Evolutionary conservation across 1,140 invertebrate species (phyloP).

Genomic region (Macrotrachela quadricornifera): DNA sequence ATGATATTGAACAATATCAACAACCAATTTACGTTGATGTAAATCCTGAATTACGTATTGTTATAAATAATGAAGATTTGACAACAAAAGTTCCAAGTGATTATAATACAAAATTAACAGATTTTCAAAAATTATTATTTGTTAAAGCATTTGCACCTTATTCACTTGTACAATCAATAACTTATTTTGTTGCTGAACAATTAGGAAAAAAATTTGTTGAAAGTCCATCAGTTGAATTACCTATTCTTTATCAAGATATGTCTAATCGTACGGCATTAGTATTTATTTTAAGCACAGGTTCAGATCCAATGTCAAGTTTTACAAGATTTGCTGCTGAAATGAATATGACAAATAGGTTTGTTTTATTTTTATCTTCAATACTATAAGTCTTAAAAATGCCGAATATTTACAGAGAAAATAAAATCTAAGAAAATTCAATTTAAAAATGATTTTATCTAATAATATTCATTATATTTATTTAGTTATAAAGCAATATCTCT

Average conservation of each 20-base stretch:
- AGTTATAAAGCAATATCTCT: constrained; percentile 34
- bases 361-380: not conserved
- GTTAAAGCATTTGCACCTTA: constrained; percentile 26
- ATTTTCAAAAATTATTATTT: constrained; percentile 29
- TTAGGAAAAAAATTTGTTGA: constrained; percentile 56
- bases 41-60: too few relatives aligned
- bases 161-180: constrained; percentile 45
- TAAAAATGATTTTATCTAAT: too few relatives aligned
- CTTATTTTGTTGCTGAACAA: constrained; percentile 50
- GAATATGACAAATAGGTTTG: constrained; percentile 21
- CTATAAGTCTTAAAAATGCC: too few relatives aligned
- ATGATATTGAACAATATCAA: constrained; percentile 12
- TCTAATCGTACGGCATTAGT: constrained; percentile 25
- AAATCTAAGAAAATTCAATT: too few relatives aligned
- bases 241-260: constrained; percentile 41
- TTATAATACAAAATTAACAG: too few relatives aligned
- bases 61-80: too few relatives aligned
- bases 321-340: constrained; percentile 43
- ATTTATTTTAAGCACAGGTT: constrained; percentile 30
- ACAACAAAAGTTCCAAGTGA: too few relatives aligned
- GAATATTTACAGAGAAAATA: too few relatives aligned
- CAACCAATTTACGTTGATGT: not conserved
- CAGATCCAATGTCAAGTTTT: constrained; percentile 40
- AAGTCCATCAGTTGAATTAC: constrained; percentile 44
- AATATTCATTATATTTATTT: not conserved